Evolutionary conservation across 2,888 invertebrate species (phyloP).

Genomic region (Ommatoiulus sabulosus): DNA sequence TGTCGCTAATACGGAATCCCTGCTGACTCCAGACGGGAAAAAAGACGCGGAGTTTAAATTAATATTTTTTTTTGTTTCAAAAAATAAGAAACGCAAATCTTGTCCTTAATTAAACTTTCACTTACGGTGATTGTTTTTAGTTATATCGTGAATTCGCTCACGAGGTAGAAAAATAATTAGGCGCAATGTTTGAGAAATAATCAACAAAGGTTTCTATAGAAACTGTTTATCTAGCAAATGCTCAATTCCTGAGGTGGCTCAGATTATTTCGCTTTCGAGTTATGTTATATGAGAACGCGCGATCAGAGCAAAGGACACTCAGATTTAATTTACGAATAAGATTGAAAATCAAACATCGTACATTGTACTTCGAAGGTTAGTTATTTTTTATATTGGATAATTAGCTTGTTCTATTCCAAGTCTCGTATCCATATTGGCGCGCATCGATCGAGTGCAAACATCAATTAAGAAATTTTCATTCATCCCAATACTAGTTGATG

Average conservation of each 20-base stretch:
- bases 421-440: not conserved
- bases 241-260: not conserved
- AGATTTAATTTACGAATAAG: not conserved
- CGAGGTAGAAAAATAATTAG: not conserved
- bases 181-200: not conserved
- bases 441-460: not conserved
- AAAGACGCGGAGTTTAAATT: not conserved
- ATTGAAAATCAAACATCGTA: not conserved
- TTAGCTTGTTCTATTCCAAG: not conserved
- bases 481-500: not conserved
- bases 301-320: not conserved
- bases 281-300: not conserved
- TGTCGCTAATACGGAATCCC: not conserved
- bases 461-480: too few relatives aligned
- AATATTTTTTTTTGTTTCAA: not conserved
- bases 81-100: not conserved
- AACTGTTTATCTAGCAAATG: not conserved
- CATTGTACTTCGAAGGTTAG: not conserved
- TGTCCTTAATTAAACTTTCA: not conserved
- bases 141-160: not conserved
- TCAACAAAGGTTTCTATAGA: constrained; percentile 12
- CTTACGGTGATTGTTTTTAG: not conserved
- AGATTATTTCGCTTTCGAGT: not conserved
- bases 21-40: not conserved
- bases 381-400: not conserved